Percentiles rank a stretch among this genome's conserved stretches.
Evolutionary conservation across 2,113 vertebrate genomes (phyloP).

Genomic region (Chaetura pelagica): DNA sequence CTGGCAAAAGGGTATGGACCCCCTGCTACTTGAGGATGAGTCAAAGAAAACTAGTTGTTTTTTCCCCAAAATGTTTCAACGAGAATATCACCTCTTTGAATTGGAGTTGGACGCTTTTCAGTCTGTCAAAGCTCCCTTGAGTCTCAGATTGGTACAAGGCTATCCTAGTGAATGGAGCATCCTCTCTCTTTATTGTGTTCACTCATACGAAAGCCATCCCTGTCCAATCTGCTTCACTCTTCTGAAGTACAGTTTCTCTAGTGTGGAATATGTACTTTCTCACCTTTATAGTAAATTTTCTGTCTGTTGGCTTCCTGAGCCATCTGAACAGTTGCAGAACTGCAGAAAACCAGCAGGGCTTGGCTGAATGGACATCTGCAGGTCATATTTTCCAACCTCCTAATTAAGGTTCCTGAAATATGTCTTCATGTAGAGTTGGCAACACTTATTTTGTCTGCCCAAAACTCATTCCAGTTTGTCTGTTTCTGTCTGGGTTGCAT

Average conservation of each 20-base stretch:
- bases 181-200: not conserved
- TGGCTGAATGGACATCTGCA: not conserved
- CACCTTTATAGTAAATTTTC: not conserved
- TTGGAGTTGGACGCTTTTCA: not conserved
- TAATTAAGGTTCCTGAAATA: not conserved
- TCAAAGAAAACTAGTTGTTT: not conserved
- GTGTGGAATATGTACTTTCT: not conserved
- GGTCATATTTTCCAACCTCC: not conserved
- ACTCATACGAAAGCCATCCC: not conserved
- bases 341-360: not conserved
- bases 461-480: not conserved
- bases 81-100: not conserved
- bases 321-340: not conserved
- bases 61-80: not conserved
- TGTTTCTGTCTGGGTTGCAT: not conserved
- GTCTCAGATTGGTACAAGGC: not conserved
- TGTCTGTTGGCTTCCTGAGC: not conserved
- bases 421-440: not conserved
- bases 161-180: fast-evolving
- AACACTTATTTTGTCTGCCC: fast-evolving
- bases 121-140: not conserved
- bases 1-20: not conserved
- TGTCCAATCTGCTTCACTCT: not conserved
- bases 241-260: not conserved
- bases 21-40: not conserved